A percentile compares a stretch with the other conserved stretches of the same genome.
These are phyloP conservation scores for Biston betularia DNA, from an alignment of 2,888 invertebrate genomes.

Conservation along the genomic window DNA sequence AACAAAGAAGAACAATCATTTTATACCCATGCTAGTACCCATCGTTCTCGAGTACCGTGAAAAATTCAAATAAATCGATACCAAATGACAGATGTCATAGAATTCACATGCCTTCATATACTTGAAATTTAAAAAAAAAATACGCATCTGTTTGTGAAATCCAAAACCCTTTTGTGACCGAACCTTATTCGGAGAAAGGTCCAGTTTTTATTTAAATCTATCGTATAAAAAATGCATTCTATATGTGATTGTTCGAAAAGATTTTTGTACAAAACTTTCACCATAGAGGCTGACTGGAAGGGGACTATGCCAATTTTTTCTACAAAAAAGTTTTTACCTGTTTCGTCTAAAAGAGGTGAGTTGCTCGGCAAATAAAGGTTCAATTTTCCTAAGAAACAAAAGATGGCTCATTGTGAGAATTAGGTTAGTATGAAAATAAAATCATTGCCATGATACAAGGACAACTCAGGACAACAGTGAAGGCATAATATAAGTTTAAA, in stretches of 20 bases:
- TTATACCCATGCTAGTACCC: background rate
- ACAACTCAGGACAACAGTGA: conserved; percentile 10
- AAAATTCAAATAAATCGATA: conserved; percentile 37
- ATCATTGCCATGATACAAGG: conserved; percentile 8
- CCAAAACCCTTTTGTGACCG: conserved; percentile 80
- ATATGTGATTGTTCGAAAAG: conserved; percentile 63
- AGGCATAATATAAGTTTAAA: too few relatives aligned
- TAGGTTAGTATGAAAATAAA: conserved; percentile 34
- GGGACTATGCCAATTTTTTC: conserved; percentile 40
- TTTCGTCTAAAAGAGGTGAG: conserved; percentile 58
- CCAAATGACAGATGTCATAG: conserved; percentile 43
- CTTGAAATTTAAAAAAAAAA: conserved; percentile 53
- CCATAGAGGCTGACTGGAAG: conserved; percentile 58
- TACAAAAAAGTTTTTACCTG: conserved; percentile 58
- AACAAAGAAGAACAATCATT: too few relatives aligned
- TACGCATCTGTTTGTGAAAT: conserved; percentile 76
- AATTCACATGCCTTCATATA: conserved; percentile 35
- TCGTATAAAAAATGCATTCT: conserved; percentile 66
- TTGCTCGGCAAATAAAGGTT: conserved; percentile 46
- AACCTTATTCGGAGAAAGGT: conserved; percentile 68
- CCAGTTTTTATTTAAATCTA: conserved; percentile 63
- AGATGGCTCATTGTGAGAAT: conserved; percentile 42
- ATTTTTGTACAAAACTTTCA: conserved; percentile 79
- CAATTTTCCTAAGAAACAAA: conserved; percentile 36
- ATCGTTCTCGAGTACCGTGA: conserved; percentile 32